Evolutionary conservation across 2,888 invertebrate genomes (phyloP), one percentile per base, ranked within the genome.

Genomic region (Drosophila longiperda): DNA sequence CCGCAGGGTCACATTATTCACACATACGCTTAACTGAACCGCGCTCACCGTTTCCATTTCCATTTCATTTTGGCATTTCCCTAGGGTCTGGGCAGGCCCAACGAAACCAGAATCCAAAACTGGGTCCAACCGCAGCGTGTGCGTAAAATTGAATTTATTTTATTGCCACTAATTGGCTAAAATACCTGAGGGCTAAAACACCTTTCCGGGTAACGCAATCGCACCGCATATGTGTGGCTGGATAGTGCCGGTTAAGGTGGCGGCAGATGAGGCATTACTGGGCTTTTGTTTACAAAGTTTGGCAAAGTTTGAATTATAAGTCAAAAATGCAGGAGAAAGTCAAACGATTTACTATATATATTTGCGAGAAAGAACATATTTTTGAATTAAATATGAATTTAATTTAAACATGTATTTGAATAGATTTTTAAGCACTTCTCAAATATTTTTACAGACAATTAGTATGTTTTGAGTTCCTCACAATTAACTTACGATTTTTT

Each of bases 61-160:
- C 50, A 38, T 15, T 23, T 32, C 20, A 15, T 15, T 26, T n/a
- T 0, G 23, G 42, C 48, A 34, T 5, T 32, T 73, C 77, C 82
- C 73, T 64, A 71, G 67, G 57, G 66, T 17, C 20, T 38, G 8
- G 6, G n/a, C 20, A 48, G 33, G 11, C 11, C 53, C 8, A 42
- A 17, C n/a, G 4, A 42, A 48, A 58, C 45, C 49, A 49, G 57
- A 48, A 62, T 20, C 72, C 66, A 66, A 65, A 78, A 82, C 71
- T 74, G 81, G 75, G 66, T 68, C 73, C 71, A 75, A 82, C 82
- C 78, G 79, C 82, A 75, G 53, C 71, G 80, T 74, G 83, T 87
- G 90, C 88, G 85, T 90, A 77, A 90, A 91, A 90, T 91, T 85
- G 90, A 92, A 91, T 92, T 91, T 92, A 91, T 91, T 91, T 90